phyloP scores from a whole-genome alignment of 2,113 vertebrate genomes.

The Gallinago jamesoni region DNA sequence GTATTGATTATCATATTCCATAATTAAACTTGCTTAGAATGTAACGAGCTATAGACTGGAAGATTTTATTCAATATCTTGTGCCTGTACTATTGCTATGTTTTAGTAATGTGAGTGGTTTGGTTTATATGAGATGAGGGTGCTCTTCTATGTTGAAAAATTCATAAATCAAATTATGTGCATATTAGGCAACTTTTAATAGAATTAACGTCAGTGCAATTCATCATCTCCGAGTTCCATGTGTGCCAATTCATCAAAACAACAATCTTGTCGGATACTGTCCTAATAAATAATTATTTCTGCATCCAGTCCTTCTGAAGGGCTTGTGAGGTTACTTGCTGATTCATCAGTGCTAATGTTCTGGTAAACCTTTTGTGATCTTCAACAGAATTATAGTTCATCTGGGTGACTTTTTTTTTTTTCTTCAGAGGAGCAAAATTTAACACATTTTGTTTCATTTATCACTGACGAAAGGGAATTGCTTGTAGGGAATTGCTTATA shows the following conservation, averaged over 20 bases:
- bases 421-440: neutral
- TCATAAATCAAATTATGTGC: slow-evolving; percentile 49
- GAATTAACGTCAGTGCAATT: slow-evolving; percentile 39
- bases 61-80: neutral
- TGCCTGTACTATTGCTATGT: neutral
- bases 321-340: slow-evolving; percentile 25
- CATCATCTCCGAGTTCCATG: slow-evolving; percentile 27
- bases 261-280: slow-evolving; percentile 19
- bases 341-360: slow-evolving; percentile 15
- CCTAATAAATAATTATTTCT: slow-evolving; percentile 66
- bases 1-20: neutral
- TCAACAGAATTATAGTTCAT: neutral
- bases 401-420: neutral
- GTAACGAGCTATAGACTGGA: neutral
- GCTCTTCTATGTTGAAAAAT: slow-evolving; percentile 18
- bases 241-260: slow-evolving; percentile 64
- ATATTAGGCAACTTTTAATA: slow-evolving; percentile 45
- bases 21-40: neutral
- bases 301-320: neutral
- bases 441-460: neutral
- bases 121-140: neutral
- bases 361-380: slow-evolving; percentile 17
- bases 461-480: neutral
- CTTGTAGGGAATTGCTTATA: neutral
- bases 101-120: neutral